A percentile compares a stretch with the other conserved stretches of the same genome.
Evolutionary conservation across 2,888 invertebrate species (phyloP).

Genomic region (Stenichneumon culpator): DNA sequence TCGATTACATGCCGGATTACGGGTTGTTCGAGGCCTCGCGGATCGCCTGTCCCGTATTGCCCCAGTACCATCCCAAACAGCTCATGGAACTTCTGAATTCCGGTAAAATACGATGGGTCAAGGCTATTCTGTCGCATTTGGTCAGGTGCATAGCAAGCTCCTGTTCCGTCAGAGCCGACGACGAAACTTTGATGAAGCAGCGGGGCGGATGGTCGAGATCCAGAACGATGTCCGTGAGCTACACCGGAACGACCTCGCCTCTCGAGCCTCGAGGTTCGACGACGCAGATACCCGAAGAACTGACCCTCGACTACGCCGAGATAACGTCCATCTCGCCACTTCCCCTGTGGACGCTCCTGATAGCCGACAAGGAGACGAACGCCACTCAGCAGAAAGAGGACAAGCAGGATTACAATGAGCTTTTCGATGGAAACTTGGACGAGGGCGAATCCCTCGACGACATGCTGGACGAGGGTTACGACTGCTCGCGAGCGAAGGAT

Average conservation of each 20-base stretch:
- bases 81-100: conserved; percentile 99
- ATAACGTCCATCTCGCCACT: conserved; percentile 99
- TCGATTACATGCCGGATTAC: conserved; percentile 96
- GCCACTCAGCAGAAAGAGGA: conserved; percentile 83
- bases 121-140: conserved; percentile 98
- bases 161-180: conserved; percentile 85
- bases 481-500: conserved; percentile 86
- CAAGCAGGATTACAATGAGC: conserved; percentile 93
- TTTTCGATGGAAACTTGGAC: conserved; percentile 93
- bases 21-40: conserved; percentile 98
- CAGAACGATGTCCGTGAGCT: conserved; percentile 95
- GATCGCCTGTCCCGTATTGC: conserved; percentile 98
- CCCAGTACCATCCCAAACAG: conserved; percentile 99
- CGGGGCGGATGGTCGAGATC: conserved; percentile 93
- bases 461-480: conserved; percentile 90
- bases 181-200: conserved; percentile 84
- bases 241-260: conserved; percentile 92
- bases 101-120: conserved; percentile 98
- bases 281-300: conserved; percentile 93
- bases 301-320: conserved; percentile 97
- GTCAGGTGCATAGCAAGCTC: conserved; percentile 91
- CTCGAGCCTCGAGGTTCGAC: conserved; percentile 92
- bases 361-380: conserved; percentile 95
- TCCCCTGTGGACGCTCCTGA: conserved; percentile 97
- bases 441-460: conserved; percentile 94